These are phyloP conservation scores for Deilephila porcellus DNA, from an alignment of 2,888 invertebrate species.

Conservation along the genomic window DNA sequence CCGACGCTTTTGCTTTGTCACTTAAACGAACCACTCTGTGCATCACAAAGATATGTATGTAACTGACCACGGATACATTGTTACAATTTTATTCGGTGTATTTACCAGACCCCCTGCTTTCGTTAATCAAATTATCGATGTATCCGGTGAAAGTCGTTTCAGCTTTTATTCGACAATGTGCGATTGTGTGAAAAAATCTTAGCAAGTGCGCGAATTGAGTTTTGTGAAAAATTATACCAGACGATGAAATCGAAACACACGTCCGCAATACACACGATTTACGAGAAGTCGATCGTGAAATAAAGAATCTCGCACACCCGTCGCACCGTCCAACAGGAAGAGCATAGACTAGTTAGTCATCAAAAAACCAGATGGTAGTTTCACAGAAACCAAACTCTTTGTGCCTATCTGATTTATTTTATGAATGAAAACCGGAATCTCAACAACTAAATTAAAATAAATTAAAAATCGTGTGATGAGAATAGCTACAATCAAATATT, in stretches of 20 bases:
- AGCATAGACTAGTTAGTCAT: constrained; percentile 60
- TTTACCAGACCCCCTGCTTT: constrained; percentile 62
- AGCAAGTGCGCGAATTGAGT: constrained; percentile 49
- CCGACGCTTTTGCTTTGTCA: constrained; percentile 79
- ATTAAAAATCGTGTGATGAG: too few relatives aligned
- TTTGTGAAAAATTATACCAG: constrained; percentile 52
- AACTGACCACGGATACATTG: constrained; percentile 75
- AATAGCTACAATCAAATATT: too few relatives aligned
- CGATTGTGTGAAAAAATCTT: constrained; percentile 52
- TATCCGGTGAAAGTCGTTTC: constrained; percentile 77
- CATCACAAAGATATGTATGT: constrained; percentile 70
- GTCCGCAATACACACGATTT: constrained; percentile 68
- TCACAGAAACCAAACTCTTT: constrained; percentile 19
- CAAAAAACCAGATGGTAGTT: constrained; percentile 31
- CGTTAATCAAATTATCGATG: constrained; percentile 77
- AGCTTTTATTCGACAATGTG: constrained; percentile 50
- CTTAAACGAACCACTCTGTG: constrained; percentile 76
- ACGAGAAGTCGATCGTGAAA: constrained; percentile 57
- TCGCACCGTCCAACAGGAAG: constrained; percentile 56
- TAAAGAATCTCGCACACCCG: constrained; percentile 47
- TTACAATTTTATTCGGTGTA: constrained; percentile 64
- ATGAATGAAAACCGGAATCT: neutral
- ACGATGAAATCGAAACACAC: constrained; percentile 63
- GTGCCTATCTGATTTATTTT: constrained; percentile 6
- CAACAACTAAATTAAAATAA: too few relatives aligned